Evolutionary conservation across 2,888 invertebrate species (phyloP).

Genomic region (Eilema sororculum): DNA sequence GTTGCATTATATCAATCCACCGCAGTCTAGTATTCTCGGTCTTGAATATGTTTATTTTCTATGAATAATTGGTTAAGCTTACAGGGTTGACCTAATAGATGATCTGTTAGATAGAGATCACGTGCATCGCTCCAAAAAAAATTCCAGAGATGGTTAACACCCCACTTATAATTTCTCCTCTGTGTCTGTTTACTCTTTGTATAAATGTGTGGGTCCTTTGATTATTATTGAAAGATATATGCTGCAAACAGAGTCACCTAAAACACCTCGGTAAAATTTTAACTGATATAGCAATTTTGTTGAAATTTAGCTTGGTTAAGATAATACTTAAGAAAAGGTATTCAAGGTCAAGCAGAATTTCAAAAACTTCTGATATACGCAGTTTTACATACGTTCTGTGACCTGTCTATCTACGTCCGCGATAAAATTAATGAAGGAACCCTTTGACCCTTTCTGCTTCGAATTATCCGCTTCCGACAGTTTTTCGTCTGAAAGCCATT

Average conservation of each 20-base stretch:
- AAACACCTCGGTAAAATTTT: too few relatives aligned
- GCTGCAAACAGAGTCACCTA: too few relatives aligned
- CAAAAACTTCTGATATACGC: neutral
- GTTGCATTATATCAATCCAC: too few relatives aligned
- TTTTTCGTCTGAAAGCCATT: slow-evolving; percentile 45
- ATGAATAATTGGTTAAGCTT: too few relatives aligned
- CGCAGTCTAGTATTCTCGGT: too few relatives aligned
- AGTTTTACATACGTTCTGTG: neutral
- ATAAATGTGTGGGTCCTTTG: neutral
- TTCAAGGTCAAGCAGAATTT: neutral
- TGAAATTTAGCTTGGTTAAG: too few relatives aligned
- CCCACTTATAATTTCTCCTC: neutral
- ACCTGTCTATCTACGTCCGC: slow-evolving; percentile 16
- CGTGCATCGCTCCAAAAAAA: neutral
- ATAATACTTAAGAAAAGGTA: too few relatives aligned
- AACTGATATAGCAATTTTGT: neutral
- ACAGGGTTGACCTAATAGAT: too few relatives aligned
- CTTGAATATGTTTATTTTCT: too few relatives aligned
- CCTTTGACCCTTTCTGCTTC: slow-evolving; percentile 38
- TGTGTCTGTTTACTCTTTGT: neutral
- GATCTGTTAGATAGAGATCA: neutral
- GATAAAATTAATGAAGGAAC: slow-evolving; percentile 37
- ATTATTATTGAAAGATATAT: too few relatives aligned
- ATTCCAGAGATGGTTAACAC: neutral
- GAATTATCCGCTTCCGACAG: slow-evolving; percentile 28